These are phyloP conservation scores for Acanthurus leucopareius DNA, from an alignment of 2,797 vertebrate species.

Conservation along the genomic window DNA sequence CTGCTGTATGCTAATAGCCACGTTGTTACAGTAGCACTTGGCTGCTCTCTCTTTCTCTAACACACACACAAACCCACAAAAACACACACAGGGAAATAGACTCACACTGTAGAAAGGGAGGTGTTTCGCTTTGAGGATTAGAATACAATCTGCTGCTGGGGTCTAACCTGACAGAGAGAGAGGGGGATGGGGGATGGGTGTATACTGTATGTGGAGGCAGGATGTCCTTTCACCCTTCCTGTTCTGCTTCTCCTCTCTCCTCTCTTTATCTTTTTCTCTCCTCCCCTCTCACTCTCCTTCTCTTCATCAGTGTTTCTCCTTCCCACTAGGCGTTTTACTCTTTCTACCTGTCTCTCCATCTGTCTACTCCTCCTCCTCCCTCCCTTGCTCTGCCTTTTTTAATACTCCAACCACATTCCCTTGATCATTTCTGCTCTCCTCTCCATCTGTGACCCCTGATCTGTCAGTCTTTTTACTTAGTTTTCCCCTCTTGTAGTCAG, in stretches of 20 bases:
- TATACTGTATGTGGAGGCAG: slow-evolving; percentile 25
- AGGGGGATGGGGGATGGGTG: slow-evolving; percentile 55
- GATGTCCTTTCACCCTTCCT: slow-evolving; percentile 54
- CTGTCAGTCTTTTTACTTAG: slow-evolving; percentile 11
- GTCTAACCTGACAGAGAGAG: slow-evolving; percentile 57
- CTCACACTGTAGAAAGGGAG: slow-evolving; percentile 31
- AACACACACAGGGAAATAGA: not conserved
- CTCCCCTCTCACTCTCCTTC: not conserved
- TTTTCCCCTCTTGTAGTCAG: not conserved
- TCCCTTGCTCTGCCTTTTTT: not conserved
- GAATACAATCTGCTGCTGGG: slow-evolving; percentile 57
- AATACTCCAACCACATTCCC: not conserved
- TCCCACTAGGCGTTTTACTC: slow-evolving; percentile 26
- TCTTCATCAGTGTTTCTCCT: slow-evolving; percentile 14
- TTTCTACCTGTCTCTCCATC: slow-evolving; percentile 36
- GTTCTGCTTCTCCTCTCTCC: slow-evolving; percentile 19
- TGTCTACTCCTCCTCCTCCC: not conserved
- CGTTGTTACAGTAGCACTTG: slow-evolving; percentile 41
- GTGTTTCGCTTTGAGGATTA: slow-evolving; percentile 74
- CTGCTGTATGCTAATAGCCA: slow-evolving; percentile 60
- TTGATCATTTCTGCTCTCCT: slow-evolving; percentile 4
- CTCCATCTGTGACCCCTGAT: slow-evolving; percentile 24
- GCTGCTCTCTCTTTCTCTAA: not conserved
- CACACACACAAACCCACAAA: slow-evolving; percentile 3
- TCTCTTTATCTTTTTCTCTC: slow-evolving; percentile 8